phyloP scores from a whole-genome alignment of 2,797 vertebrate species.

The Scyliorhinus canicula region DNA sequence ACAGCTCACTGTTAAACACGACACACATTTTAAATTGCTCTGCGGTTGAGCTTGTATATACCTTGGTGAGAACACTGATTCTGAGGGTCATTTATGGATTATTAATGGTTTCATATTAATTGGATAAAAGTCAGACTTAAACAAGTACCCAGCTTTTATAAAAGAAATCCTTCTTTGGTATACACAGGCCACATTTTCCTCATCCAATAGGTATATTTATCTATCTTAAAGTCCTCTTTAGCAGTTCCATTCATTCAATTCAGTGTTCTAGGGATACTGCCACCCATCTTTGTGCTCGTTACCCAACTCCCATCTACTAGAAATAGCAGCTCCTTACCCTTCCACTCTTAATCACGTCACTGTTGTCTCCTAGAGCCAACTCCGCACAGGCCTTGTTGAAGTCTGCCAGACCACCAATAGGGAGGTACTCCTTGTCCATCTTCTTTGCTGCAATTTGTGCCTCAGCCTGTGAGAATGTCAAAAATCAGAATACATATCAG shows the following conservation, averaged over 20 bases:
- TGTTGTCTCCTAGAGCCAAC: conserved; percentile 79
- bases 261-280: neutral
- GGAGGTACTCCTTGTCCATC: conserved; percentile 92
- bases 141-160: neutral
- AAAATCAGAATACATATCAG: neutral
- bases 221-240: neutral
- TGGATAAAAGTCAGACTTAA: neutral
- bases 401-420: conserved; percentile 78
- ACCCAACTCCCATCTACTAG: neutral
- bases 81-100: neutral
- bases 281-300: neutral
- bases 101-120: neutral
- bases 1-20: neutral
- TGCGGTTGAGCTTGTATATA: neutral
- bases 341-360: conserved; percentile 77
- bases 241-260: neutral
- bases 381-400: conserved; percentile 80
- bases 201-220: neutral
- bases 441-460: conserved; percentile 77
- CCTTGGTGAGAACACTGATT: neutral
- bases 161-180: neutral
- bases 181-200: neutral
- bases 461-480: conserved; percentile 69
- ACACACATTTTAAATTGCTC: neutral
- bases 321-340: conserved; percentile 65